phyloP scores from a whole-genome alignment of 2,797 vertebrate species.

The Chaetodon trifasciatus region DNA sequence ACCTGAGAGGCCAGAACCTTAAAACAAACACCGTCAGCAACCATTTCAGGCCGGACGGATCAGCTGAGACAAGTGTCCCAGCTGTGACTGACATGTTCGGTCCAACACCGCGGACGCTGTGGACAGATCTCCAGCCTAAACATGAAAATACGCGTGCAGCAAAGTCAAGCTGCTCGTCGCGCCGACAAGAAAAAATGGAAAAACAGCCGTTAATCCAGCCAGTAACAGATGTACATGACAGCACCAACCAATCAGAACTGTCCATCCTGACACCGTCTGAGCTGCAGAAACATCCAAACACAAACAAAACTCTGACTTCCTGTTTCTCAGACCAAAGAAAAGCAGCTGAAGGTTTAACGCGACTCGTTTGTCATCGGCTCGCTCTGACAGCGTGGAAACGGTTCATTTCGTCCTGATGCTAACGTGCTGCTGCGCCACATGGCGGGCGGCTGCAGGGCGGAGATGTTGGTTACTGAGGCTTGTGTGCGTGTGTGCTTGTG shows the following conservation, averaged over 20 bases:
- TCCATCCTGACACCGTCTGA: too few species aligned
- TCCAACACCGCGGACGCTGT: neutral
- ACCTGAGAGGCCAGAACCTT: neutral
- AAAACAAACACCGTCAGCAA: neutral
- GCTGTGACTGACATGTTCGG: too few species aligned
- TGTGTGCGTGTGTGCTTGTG: neutral
- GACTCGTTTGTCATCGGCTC: neutral
- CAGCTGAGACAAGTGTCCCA: neutral
- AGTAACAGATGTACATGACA: too few species aligned
- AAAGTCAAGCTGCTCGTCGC: too few species aligned
- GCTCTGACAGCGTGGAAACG: neutral
- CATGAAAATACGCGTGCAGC: neutral
- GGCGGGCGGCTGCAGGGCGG: constrained; percentile 5
- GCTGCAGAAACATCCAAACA: neutral
- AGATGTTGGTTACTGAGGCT: constrained; percentile 3
- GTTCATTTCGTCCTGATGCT: neutral
- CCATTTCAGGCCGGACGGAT: neutral
- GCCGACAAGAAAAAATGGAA: too few species aligned
- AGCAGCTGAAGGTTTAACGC: neutral
- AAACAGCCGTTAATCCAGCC: too few species aligned
- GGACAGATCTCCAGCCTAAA: neutral
- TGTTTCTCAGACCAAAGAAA: constrained; percentile 43
- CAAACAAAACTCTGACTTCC: neutral
- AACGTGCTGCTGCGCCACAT: neutral
- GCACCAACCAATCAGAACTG: neutral